phyloP scores from a whole-genome alignment of 2,797 vertebrate genomes.

The Valencia hispanica region DNA sequence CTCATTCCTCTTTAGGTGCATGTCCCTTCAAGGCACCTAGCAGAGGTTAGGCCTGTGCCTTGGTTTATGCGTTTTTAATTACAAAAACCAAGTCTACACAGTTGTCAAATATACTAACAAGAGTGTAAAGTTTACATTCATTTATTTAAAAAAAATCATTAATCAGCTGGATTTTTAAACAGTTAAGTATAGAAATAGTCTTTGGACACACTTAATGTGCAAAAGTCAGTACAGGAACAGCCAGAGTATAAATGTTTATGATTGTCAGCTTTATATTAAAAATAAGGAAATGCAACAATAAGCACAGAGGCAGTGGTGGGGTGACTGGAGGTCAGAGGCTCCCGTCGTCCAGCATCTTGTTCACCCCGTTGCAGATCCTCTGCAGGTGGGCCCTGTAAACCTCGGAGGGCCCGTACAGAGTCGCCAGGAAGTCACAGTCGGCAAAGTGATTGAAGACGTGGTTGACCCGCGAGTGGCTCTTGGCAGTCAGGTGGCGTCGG shows the following conservation, averaged over 20 bases:
- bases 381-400: slow-evolving; percentile 87
- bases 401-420: slow-evolving; percentile 87
- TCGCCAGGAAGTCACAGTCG: slow-evolving; percentile 92
- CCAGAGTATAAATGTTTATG: slow-evolving; percentile 37
- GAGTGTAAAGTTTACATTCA: slow-evolving; percentile 69
- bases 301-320: slow-evolving; percentile 29
- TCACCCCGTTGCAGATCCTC: slow-evolving; percentile 90
- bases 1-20: slow-evolving; percentile 31
- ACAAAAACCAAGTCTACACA: too few species aligned
- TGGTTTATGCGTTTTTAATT: slow-evolving; percentile 46
- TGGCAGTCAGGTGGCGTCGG: slow-evolving; percentile 90
- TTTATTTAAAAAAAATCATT: slow-evolving; percentile 24
- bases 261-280: slow-evolving; percentile 40
- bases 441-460: slow-evolving; percentile 94
- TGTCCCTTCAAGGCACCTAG: slow-evolving; percentile 25
- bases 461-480: slow-evolving; percentile 92
- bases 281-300: slow-evolving; percentile 9
- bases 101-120: slow-evolving; percentile 64
- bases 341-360: slow-evolving; percentile 92
- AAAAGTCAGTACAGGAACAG: slow-evolving; percentile 57
- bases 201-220: slow-evolving; percentile 57
- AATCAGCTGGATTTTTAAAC: background rate
- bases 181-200: slow-evolving; percentile 31
- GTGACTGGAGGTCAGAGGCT: slow-evolving; percentile 83
- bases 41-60: slow-evolving; percentile 55